Evolutionary conservation across 2,888 invertebrate species (phyloP), one percentile per base, ranked within the genome.

Genomic region (Melinaea menophilus): DNA sequence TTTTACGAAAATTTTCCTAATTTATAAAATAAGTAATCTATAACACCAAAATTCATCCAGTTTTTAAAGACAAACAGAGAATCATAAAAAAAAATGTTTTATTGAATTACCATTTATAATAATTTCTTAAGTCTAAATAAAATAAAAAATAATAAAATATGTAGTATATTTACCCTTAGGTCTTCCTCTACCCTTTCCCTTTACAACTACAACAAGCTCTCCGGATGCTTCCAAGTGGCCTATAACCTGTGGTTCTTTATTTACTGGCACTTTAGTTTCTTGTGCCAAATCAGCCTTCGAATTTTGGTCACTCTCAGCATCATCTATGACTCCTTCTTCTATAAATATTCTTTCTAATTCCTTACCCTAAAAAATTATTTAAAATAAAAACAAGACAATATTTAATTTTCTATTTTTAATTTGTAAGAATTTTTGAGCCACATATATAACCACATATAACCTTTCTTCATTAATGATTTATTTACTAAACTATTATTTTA

Each of bases 281-380:
- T 65, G 12, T 9, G 68, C 65, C 0, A 34, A 31, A 11, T 66
- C 72, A 2, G 66, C 5, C 13, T 89, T 79, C 0, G 73, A 60
- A 2, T 90, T 90, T 2, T 75, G 76, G 9, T 92, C 91, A 56
- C 84, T 87, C 35, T 93, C 93, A 54, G 91, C 91, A 45, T 91
- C 93, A 62, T 94, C 94, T 35, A 92, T 93, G 11, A 95, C 92
- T 1, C 95, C 95, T 81, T 94, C 94, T 74, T 95, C 94, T 73
- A 92, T 92, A 71, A 95, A 94, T 70, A 95, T 94, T 69, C 93
- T 91, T 73, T 95, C 95, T 58, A 95, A 83, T 81, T 95, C 95
- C 79, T 94, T 94, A 4, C 95, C 95, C 92, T 95, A 34, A 3
- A 48, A 61, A 55, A 0, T 9, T 7, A 5, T 37, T 37, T 37